A percentile compares a stretch with the other conserved stretches of the same genome.
phyloP scores from a whole-genome alignment of 2,113 vertebrate genomes.

The Excalfactoria chinensis region DNA sequence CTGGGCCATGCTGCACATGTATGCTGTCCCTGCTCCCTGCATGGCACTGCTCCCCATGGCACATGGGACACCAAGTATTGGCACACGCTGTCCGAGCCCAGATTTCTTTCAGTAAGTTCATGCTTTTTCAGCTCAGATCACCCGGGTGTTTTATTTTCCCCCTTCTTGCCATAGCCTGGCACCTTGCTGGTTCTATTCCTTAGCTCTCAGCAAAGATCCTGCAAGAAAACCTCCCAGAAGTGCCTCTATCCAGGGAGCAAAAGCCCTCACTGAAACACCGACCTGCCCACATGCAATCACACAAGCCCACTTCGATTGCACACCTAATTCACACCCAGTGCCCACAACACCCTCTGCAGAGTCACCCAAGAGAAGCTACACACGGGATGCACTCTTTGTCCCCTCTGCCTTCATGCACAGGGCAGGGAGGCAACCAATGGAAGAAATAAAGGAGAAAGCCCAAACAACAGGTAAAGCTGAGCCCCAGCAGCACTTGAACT shows the following conservation, averaged over 20 bases:
- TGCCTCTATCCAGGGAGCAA: not conserved
- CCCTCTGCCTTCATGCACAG: not conserved
- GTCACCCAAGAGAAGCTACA: too few species aligned
- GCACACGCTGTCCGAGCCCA: not conserved
- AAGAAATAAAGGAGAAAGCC: not conserved
- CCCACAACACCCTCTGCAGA: accelerated
- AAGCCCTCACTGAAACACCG: not conserved
- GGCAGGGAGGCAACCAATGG: not conserved
- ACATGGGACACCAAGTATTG: accelerated
- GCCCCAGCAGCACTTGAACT: not conserved
- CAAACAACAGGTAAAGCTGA: not conserved
- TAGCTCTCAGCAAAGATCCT: not conserved
- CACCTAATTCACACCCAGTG: accelerated
- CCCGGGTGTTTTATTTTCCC: not conserved
- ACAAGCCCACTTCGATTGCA: accelerated
- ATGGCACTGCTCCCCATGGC: accelerated
- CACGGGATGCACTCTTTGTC: not conserved
- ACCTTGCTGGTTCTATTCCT: not conserved
- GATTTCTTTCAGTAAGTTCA: accelerated
- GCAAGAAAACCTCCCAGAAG: not conserved
- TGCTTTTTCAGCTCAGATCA: accelerated
- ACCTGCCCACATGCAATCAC: accelerated
- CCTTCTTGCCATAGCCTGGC: accelerated
- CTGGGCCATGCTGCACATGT: accelerated
- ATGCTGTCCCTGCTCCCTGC: not conserved